Evolutionary conservation across 2,797 vertebrate genomes (phyloP), one percentile per base, ranked within the genome.

Genomic region (Oreochromis grahami): DNA sequence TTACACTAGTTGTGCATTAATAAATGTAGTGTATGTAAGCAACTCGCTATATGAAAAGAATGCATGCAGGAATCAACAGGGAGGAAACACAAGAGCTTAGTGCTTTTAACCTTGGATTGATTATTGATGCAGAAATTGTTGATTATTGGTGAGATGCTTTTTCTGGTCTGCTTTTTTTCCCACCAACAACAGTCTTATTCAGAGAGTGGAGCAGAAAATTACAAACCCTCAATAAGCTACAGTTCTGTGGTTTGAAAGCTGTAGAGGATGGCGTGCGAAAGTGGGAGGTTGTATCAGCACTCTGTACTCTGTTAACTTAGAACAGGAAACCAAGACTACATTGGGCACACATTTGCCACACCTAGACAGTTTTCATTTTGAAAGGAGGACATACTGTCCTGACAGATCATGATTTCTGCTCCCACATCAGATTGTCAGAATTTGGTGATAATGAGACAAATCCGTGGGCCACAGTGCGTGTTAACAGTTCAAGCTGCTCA

Each of bases 401-500:
- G 63, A 15, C 63, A 43, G n/a, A 68, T 68, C 36, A 4, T 68
- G 63, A 43, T 68, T 24, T 68, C n/a, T 41, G 63, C 36, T 68
- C n/a, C 36, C n/a, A 41, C 63, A 41, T 68, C 63, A 10, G 70
- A 50, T 74, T 19, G 26, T 50, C 6, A 50, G 43, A 5, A 19
- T 72, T 48, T 72, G 68, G 68, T 48, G 41, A 32, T 32, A 50
- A 32, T 13, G 24, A 74, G 43, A 50, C 17, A 1, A 50, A 48
- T 45, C 15, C 10, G 0, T 32, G 0, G 17, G 32, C 24, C 26
- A 50, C 6, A 32, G 10, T 19, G 24, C 0, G 9, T 70, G 21
- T 17, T 70, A 70, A 70, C 26, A 13, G 43, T 32, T 32, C 15
- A 48, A 50, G 26, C 15, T 74, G 68, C 68, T 32, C 7, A 7